Percentiles rank a stretch among this genome's conserved stretches.
phyloP scores from a whole-genome alignment of 53 echinoderm and acorn worm species.

The Antedon mediterranea region DNA sequence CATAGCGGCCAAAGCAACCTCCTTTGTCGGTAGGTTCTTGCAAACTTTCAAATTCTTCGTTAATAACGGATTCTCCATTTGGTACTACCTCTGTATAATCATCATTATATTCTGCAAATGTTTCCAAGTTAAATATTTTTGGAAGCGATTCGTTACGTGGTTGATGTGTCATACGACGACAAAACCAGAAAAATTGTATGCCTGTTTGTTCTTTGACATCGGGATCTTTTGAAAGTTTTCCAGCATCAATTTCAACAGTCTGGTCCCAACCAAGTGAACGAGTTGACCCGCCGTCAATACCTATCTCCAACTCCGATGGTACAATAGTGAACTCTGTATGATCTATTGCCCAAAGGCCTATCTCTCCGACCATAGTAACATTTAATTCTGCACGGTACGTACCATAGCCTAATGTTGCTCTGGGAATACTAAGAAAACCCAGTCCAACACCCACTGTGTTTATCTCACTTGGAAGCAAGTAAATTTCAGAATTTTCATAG shows the following conservation, averaged over 20 bases:
- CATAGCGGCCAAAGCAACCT: slow-evolving; percentile 66
- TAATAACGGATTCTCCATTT: slow-evolving; percentile 34
- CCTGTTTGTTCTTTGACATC: slow-evolving; percentile 20
- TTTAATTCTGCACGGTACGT: slow-evolving; percentile 43
- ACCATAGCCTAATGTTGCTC: slow-evolving; percentile 29
- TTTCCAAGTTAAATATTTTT: slow-evolving; percentile 13
- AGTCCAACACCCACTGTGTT: too few species aligned
- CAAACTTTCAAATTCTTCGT: slow-evolving; percentile 10
- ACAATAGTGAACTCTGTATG: slow-evolving; percentile 18
- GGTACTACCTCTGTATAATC: slow-evolving; percentile 40
- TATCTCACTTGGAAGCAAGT: too few species aligned
- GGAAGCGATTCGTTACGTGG: background rate
- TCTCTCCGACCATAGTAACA: slow-evolving; percentile 49
- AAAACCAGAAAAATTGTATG: slow-evolving; percentile 37
- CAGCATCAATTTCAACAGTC: slow-evolving; percentile 23
- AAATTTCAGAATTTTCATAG: background rate
- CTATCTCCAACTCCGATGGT: slow-evolving; percentile 24
- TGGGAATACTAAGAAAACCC: too few species aligned
- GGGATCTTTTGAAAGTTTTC: slow-evolving; percentile 29
- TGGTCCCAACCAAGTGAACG: slow-evolving; percentile 23
- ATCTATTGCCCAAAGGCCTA: slow-evolving; percentile 14
- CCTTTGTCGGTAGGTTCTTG: slow-evolving; percentile 62
- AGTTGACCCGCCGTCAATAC: slow-evolving; percentile 42
- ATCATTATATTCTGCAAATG: slow-evolving; percentile 51
- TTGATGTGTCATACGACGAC: slow-evolving; percentile 47